These are phyloP conservation scores for Tragelaphus buxtoni DNA, from an alignment of 2,113 vertebrate genomes.

Conservation along the genomic window DNA sequence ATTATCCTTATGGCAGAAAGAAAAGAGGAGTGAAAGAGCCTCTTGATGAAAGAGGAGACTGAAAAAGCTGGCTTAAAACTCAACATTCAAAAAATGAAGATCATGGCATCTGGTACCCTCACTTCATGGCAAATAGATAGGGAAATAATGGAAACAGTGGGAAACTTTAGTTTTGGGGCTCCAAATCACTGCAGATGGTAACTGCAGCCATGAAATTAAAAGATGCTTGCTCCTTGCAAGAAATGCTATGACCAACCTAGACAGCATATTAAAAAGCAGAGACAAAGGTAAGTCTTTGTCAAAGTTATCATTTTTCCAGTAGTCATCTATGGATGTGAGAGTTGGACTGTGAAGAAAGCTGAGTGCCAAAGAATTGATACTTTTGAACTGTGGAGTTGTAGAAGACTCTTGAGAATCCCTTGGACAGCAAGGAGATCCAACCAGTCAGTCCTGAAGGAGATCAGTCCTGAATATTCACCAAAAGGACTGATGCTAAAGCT, in stretches of 20 bases:
- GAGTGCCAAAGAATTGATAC: accelerated
- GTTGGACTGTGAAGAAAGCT: background rate
- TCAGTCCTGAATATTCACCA: background rate
- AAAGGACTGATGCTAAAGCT: background rate
- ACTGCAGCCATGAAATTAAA: background rate
- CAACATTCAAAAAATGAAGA: background rate
- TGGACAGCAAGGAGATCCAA: background rate
- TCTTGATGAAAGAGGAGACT: background rate
- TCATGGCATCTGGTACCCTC: background rate
- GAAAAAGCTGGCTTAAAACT: background rate
- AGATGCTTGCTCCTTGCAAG: background rate
- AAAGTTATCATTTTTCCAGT: background rate
- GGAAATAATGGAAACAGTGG: background rate
- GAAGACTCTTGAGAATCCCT: background rate
- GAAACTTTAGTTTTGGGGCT: background rate
- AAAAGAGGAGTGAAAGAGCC: background rate
- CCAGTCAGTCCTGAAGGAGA: background rate
- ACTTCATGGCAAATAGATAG: background rate
- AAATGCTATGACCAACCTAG: background rate
- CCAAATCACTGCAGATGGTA: background rate
- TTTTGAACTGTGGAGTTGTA: background rate
- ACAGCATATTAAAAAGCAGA: background rate
- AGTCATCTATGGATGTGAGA: background rate
- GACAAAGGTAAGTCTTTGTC: background rate
- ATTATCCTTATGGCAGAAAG: background rate